Base-by-base conservation (phyloP, 2,888 invertebrate species). In the Pammene aurita region DNA sequence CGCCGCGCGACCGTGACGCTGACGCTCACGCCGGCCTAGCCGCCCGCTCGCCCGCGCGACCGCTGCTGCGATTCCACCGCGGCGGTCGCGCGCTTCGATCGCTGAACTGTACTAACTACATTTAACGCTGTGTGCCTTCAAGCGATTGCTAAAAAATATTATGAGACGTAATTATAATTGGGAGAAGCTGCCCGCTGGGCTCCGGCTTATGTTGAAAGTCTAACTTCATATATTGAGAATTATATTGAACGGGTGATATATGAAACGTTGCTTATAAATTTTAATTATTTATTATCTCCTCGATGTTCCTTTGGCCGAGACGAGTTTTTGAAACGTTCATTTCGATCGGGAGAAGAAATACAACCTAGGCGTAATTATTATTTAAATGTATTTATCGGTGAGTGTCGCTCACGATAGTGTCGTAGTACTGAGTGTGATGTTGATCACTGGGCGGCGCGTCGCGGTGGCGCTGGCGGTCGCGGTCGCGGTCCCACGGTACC, bases 1-100 rank as follows among this genome's bases (percentile, higher is more conserved):
- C 95, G 96, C 84, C 96, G 97, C 78, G 94, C 98, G 80, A 97
- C 97, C 78, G 96, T 97, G 82, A 97, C 98, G 88, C 97, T 98
- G 87, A 97, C 96, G 87, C 95, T 98, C 79, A 98, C 97, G 87
- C 98, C 98, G 82, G 97, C 98, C 93, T 97, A 96, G 92, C 81
- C 76, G 75, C 77, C 77, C 74, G 71, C 72, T 70, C 67, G 57
- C 67, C 57, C 61, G 79, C 81, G 84, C 84, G 83, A 82, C 79
- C 83, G 82, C 84, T 82, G 78, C 81, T 52, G 74, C 46, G 86
- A 83, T 75, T 72, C 83, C 84, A 86, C 73, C 87, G 87, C 81
- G 80, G 80, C 83, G 85, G 80, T 83, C 84, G 84, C 85, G 84
- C 85, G 81, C 84, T 78, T 75, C 86, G 86, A 86, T 87, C 89